A percentile compares a stretch with the other conserved stretches of the same genome.
Conservation (phyloP, 2,888 invertebrate species). For the Eupsilia transversa region DNA sequence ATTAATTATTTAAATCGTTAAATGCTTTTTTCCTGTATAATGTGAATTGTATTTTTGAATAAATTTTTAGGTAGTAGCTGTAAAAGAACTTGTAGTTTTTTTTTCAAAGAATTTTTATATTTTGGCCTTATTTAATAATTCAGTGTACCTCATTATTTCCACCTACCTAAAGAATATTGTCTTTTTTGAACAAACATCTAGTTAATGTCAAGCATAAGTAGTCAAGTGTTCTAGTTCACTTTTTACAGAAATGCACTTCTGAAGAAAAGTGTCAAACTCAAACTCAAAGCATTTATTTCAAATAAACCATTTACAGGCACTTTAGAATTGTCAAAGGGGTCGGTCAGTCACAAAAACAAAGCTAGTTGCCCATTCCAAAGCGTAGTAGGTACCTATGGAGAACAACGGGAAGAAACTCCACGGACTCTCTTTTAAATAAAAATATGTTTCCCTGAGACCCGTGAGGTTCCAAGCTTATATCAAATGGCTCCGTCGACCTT, state of each 20-base stretch:
- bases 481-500: constrained; percentile 5
- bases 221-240: neutral
- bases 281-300: no score
- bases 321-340: no score
- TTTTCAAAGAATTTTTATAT: no score
- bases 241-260: neutral
- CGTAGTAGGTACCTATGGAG: no score
- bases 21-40: constrained; percentile 50
- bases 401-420: no score
- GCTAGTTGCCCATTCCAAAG: no score
- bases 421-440: no score
- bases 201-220: neutral
- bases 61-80: neutral
- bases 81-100: no score
- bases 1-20: constrained; percentile 64
- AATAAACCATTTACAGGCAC: no score
- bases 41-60: constrained; percentile 13
- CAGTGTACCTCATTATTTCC: neutral
- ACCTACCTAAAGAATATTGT: neutral
- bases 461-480: neutral
- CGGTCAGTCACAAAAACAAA: no score
- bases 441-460: neutral
- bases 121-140: neutral
- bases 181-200: neutral
- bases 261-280: neutral